phyloP scores from a whole-genome alignment of 1,140 invertebrate species.

The Aradophagus sp. region DNA sequence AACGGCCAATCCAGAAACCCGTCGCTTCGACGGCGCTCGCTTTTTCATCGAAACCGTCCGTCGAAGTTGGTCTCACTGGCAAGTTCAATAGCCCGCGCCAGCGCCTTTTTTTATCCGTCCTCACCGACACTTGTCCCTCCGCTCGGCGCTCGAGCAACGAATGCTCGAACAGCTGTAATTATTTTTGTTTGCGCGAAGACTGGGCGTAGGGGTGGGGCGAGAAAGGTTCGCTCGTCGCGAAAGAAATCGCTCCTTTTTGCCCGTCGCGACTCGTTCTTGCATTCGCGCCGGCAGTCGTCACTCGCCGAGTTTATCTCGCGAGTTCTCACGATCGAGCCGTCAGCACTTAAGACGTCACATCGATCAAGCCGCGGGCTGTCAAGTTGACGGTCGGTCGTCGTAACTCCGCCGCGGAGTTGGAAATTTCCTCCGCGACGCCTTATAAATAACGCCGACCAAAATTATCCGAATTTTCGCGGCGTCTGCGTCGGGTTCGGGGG shows the following conservation, averaged over 20 bases:
- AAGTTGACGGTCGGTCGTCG: slow-evolving; percentile 57
- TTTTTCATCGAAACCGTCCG: neutral
- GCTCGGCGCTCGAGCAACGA: slow-evolving; percentile 11
- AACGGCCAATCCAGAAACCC: no score
- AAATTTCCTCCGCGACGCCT: slow-evolving; percentile 36
- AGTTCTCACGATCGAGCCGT: slow-evolving; percentile 55
- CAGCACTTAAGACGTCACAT: slow-evolving; percentile 62
- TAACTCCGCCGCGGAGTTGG: slow-evolving; percentile 47
- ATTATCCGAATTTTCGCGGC: slow-evolving; percentile 37
- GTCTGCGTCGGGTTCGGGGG: slow-evolving; percentile 15
- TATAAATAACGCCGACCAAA: slow-evolving; percentile 48
- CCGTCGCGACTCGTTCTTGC: slow-evolving; percentile 55
- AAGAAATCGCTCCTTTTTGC: slow-evolving; percentile 45
- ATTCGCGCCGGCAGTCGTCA: slow-evolving; percentile 46
- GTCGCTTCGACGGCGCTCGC: no score
- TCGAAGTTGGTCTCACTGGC: no score
- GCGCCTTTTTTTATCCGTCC: no score
- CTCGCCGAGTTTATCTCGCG: slow-evolving; percentile 51
- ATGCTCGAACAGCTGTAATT: slow-evolving; percentile 49
- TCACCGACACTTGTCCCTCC: slow-evolving; percentile 5
- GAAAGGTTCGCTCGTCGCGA: slow-evolving; percentile 1
- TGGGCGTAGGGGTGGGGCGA: no score
- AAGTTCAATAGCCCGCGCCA: slow-evolving; percentile 33
- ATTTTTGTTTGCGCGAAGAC: slow-evolving; percentile 33
- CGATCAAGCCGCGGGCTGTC: slow-evolving; percentile 61